Conservation (phyloP, 2,888 invertebrate genomes). For the Tachina fera region DNA sequence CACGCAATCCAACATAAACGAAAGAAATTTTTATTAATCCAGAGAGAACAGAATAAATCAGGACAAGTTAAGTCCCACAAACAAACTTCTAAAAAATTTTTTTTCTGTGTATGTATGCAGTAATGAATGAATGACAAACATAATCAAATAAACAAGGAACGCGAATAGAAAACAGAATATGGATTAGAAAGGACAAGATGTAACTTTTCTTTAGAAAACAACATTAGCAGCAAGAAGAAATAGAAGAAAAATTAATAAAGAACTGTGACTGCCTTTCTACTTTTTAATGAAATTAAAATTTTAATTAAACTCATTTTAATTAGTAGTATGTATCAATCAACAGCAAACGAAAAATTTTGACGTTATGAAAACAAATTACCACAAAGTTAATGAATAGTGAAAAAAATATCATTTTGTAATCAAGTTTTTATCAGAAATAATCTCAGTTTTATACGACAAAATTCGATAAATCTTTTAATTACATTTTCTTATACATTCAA, state of each 20-base stretch:
- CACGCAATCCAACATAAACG: neutral
- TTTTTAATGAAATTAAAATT: too few species aligned
- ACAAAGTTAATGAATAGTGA: too few species aligned
- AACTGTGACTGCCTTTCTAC: too few species aligned
- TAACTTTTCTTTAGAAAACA: neutral
- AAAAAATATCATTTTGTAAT: too few species aligned
- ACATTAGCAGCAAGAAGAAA: neutral
- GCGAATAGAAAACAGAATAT: neutral
- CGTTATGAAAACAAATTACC: too few species aligned
- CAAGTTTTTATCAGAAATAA: too few species aligned
- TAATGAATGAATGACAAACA: constrained; percentile 7
- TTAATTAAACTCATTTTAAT: too few species aligned
- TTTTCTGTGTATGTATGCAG: neutral
- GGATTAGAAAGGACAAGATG: constrained; percentile 1
- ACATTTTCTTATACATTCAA: too few species aligned
- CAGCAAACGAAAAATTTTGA: too few species aligned
- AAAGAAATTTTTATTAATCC: constrained; percentile 18
- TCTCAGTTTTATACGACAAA: too few species aligned
- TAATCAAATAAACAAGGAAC: neutral
- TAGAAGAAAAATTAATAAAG: neutral
- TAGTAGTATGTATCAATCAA: too few species aligned
- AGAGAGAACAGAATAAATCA: neutral
- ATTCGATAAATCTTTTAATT: too few species aligned
- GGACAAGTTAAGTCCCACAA: neutral
- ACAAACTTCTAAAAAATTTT: neutral